Conservation (phyloP, 2,113 vertebrate genomes). For the Corapipo altera region DNA sequence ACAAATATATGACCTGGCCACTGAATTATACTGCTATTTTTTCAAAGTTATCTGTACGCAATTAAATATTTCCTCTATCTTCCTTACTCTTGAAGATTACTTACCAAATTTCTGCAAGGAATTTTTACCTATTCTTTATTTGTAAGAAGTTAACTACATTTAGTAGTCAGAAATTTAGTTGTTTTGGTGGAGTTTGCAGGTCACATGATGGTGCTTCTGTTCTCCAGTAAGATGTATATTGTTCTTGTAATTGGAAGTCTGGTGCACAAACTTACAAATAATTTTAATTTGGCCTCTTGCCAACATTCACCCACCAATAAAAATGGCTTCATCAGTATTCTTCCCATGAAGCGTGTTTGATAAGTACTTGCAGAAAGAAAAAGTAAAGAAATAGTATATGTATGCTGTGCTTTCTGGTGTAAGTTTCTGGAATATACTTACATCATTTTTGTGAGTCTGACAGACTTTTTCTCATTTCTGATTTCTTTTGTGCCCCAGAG, state of each 20-base stretch:
- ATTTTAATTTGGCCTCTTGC: slow-evolving; percentile 6
- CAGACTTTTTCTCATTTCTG: background rate
- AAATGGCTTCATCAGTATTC: background rate
- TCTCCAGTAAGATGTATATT: background rate
- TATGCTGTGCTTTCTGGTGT: background rate
- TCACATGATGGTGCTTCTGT: background rate
- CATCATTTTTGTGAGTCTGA: background rate
- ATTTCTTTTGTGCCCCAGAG: slow-evolving; percentile 1
- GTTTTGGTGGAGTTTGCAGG: background rate
- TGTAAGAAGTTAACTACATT: background rate
- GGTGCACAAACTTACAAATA: background rate
- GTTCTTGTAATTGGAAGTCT: background rate
- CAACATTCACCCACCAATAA: background rate
- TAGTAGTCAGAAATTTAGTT: background rate
- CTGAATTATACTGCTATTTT: background rate
- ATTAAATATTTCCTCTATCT: background rate
- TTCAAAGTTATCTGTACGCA: background rate
- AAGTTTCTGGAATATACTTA: background rate
- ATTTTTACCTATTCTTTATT: background rate
- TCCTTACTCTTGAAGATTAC: background rate
- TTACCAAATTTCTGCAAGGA: background rate
- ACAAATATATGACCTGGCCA: background rate
- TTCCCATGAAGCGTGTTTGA: background rate
- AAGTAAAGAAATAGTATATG: background rate
- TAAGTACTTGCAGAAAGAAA: background rate